Base-by-base conservation (phyloP, 2,797 vertebrate genomes). In the Aplochiton taeniatus region DNA sequence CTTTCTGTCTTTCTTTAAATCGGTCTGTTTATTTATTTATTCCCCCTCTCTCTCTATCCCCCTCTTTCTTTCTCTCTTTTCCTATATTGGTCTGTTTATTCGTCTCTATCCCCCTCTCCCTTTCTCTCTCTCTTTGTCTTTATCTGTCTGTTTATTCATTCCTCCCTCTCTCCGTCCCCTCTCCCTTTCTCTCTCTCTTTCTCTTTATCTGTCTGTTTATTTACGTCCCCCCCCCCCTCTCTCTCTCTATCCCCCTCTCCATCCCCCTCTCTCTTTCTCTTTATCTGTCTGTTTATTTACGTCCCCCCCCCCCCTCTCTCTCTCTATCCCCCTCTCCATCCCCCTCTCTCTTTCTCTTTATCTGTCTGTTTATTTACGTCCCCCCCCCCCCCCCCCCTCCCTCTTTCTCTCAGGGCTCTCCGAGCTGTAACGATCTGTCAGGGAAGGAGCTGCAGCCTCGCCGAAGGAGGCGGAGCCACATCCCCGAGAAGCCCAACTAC, bases 401-500 rank as follows among this genome's bases (percentile, higher is more conserved):
- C n/a, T 44, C n/a, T 58, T 20, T 14, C 8, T 72, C 57, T 42
- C 80, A 93, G 92, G 86, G 82, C 77, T 92, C 89, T 82, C 83
- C 85, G 0, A 83, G 86, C 83, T 91, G 72, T 79, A 93, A 92
- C 49, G 83, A 93, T 63, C 75, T 89, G 78, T 87, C 86, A 17
- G 91, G 88, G 85, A 94, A 83, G 82, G 88, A 91, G 82, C 72
- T 91, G 66, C 83, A 87, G 78, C 84, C 80, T 3, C 87, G 82
- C 75, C 87, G 88, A 74, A 87, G 78, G 92, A 80, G 95, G 81
- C 92, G 97, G 73, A 95, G 92, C 52, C 91, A 86, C 66, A 94
- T 99, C 74, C 93, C 96, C n/a, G 92, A 97, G 87, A 98, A 99
- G 74, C 97, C 97, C 60, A 98, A 99, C 89, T 98, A 99, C 69